Base-by-base conservation (phyloP, 1,140 invertebrate species). In the Goniozus legneri region DNA sequence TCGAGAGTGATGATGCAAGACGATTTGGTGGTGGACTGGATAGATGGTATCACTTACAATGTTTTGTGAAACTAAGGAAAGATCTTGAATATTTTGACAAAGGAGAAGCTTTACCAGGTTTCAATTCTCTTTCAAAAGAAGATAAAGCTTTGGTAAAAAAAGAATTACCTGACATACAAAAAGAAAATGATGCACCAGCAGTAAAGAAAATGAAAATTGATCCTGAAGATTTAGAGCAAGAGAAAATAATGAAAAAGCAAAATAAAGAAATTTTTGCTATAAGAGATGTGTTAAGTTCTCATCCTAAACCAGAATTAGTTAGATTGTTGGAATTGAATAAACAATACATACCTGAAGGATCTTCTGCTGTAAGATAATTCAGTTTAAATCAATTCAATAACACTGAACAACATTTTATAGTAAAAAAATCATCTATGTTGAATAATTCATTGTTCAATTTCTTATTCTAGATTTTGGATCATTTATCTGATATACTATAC, bases 21-120 rank as follows among this genome's bases (percentile, higher is more conserved):
- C 86, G 83, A 67, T 94, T 85, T 77, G 92, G 92, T 12, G 92
- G 92, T 12, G 88, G 87, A 0, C 76, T 87, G 54, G 82, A 89
- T 52, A 71, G 84, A 18, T 97, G 94, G 94, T 84, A 96, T 74
- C 95, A 98, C 77, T 73, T 95, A 8, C 87, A 92, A 49, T 98
- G 96, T 71, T 98, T 98, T 79, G 83, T 82, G 7, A 82, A 91
- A 59, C 65, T 85, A n/a, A 73, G 89, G 35, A 75, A 82, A 47
- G 84, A 91, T 39, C 64, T 95, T 2, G 79, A 85, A 27, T 98
- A 88, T 75, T 86, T 82, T 65, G 87, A 82, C 21, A 72, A 73
- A 35, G 91, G 85, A 1, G 80, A 84, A 52, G 69, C 74, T 31
- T 60, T 97, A 22, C 84, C 87, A 48, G 93, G 94, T 1, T 91